Evolutionary conservation across 2,113 vertebrate genomes (phyloP), one percentile per base, ranked within the genome.

Genomic region (Coptodon bakossiorum): DNA sequence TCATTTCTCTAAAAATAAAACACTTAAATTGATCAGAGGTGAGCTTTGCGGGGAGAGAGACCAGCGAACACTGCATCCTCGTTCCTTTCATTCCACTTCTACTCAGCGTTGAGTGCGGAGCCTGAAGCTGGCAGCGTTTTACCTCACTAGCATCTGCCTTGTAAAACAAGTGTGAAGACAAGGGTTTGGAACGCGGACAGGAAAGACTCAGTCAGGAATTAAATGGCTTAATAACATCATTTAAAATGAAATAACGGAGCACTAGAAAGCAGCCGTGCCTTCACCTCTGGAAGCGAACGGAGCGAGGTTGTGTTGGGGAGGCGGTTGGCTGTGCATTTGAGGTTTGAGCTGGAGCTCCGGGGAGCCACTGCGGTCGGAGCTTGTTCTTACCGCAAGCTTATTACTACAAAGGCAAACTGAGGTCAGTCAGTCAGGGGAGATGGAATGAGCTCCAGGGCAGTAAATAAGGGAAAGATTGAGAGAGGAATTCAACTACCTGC

Each of bases 91-190:
- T 59, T 89, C 52, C 81, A 78, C 71, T 22, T 8, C 43, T 85
- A 89, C 86, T 85, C 85, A 61, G 83, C 17, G 76, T 87, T 86
- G 82, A 93, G 88, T 54, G 89, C 50, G 61, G 80, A 84, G 85
- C 73, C 31, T 8, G 5, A 53, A 53, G 59, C 82, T 94, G 95
- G 94, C 93, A 91, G 90, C 36, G 19, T 27, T 89, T 88, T 84
- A 81, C 92, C 92, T 90, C 85, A 3, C 79, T 16, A 59, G 95
- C 95, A 93, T 96, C 95, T 95, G 95, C 86, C 90, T 85, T 48
- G 48, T 91, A 85, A 92, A 92, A 85, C 57, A 82, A 88, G 83
- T 59, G 80, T 38, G 59, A 82, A 36, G 88, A 88, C 87, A 34
- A 78, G 53, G 85, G 48, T 80, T 38, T 81, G 59, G 59, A 29